Base-by-base conservation (phyloP, 2,888 invertebrate species). In the Parascotia fuliginaria region DNA sequence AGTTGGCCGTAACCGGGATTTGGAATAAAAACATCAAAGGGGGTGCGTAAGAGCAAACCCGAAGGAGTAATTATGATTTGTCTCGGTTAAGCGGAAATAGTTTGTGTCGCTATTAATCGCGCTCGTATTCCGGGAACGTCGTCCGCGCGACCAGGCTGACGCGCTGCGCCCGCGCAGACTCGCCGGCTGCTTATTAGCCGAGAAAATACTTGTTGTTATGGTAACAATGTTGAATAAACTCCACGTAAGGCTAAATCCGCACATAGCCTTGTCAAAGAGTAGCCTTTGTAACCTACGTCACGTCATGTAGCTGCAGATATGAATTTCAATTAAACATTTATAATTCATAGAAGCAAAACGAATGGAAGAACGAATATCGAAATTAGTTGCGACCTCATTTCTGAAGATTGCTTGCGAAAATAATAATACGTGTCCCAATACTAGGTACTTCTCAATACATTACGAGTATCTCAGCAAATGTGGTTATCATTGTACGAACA, bases 21-120 rank as follows among this genome's bases (percentile, higher is more conserved):
- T 85, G 78, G 82, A 85, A 89, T 89, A 89, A 91, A 90, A 89
- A 91, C 90, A 89, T 91, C 90, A 91, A 91, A 91, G 90, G 80
- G 91, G 88, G 85, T 84, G 85, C 79, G 85, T 84, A 83, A 79
- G 84, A 85, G 86, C 71, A 77, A 81, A 78, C 81, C 83, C 84
- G 84, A 84, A 87, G 90, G 83, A 86, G 91, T 85, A 90, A 90
- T 92, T 89, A 91, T 85, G 78, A 91, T 92, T 92, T 77, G 91
- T 89, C 81, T 75, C 91, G 91, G 83, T 88, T 83, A 79, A 87
- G 86, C 87, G 92, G 91, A 92, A 91, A 91, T 91, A 89, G 91
- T 87, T 89, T 79, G 85, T 85, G 88, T 85, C 85, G 89, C 82
- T 82, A 83, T 90, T 89, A 89, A 89, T 90, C 81, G 85, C 67